Evolutionary conservation across 1,140 invertebrate genomes (phyloP).

Genomic region (Platyscapa corneri): DNA sequence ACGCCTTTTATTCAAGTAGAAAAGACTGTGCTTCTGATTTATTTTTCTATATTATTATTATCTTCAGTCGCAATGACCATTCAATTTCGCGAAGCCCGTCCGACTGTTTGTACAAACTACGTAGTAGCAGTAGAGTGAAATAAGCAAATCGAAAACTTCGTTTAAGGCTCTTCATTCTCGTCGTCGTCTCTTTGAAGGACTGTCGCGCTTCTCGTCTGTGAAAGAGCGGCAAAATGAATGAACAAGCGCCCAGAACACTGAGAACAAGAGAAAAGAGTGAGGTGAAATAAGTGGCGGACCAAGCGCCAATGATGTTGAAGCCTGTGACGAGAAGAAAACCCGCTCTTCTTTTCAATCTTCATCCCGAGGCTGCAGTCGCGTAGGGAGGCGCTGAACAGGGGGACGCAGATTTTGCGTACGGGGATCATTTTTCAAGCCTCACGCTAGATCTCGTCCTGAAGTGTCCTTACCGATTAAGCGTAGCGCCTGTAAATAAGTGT

Average conservation of each 20-base stretch:
- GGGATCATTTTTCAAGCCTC: constrained; percentile 13
- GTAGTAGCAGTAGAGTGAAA: constrained; percentile 1
- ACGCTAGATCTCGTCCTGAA: not conserved
- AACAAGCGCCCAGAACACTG: not conserved
- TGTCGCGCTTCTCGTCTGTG: constrained; percentile 13
- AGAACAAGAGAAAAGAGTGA: constrained; percentile 21
- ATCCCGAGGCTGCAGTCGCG: not conserved
- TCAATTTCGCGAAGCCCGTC: constrained; percentile 23
- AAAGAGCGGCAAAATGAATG: constrained; percentile 42
- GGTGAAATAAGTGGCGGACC: not conserved
- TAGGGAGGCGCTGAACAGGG: not conserved
- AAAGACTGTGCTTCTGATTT: not conserved
- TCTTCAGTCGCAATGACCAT: constrained; percentile 7
- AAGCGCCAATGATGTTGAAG: not conserved
- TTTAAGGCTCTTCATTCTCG: not conserved
- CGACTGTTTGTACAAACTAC: constrained; percentile 22
- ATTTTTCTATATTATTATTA: not conserved
- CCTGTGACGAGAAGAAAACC: constrained; percentile 8
- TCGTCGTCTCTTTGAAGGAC: constrained; percentile 33
- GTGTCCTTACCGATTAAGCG: not conserved
- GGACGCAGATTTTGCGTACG: not conserved
- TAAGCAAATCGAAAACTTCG: constrained; percentile 27
- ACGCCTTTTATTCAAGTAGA: not conserved
- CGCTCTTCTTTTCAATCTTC: not conserved
- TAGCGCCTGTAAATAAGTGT: not conserved